Conservation (phyloP, 2,888 invertebrate species). For the Drosophila neonasuta region DNA sequence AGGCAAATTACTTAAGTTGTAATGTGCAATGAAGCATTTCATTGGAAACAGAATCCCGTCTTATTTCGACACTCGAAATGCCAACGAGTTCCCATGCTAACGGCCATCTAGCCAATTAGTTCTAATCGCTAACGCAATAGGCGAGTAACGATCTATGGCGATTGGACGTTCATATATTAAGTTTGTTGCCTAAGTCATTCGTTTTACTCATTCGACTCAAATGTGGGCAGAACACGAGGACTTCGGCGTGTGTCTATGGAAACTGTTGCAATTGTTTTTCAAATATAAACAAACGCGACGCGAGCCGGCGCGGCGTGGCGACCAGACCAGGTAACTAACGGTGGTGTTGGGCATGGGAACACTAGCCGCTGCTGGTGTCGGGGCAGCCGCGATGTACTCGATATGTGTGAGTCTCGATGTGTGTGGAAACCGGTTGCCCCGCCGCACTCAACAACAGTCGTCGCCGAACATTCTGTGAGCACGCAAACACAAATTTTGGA, state of each 20-base stretch:
- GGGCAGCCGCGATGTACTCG: constrained; percentile 6
- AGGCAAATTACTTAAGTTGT: not conserved
- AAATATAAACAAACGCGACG: constrained; percentile 64
- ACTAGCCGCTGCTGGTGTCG: constrained; percentile 24
- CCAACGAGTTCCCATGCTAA: constrained; percentile 42
- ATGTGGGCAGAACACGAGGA: constrained; percentile 42
- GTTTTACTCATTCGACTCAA: constrained; percentile 34
- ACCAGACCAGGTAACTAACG: constrained; percentile 45
- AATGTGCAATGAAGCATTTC: not conserved
- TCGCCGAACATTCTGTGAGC: constrained; percentile 55
- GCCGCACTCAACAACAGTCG: constrained; percentile 40
- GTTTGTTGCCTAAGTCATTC: constrained; percentile 72
- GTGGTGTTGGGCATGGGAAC: constrained; percentile 52
- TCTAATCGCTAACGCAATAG: constrained; percentile 32
- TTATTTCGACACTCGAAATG: constrained; percentile 41
- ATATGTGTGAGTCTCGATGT: constrained; percentile 1
- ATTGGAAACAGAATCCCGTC: constrained; percentile 35
- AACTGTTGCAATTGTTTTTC: constrained; percentile 72
- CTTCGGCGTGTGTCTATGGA: constrained; percentile 69
- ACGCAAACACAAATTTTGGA: constrained; percentile 47
- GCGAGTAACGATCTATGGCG: constrained; percentile 10
- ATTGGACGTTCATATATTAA: constrained; percentile 35
- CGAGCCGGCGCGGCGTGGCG: constrained; percentile 21
- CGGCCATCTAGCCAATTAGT: constrained; percentile 41
- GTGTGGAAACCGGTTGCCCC: constrained; percentile 60